Conservation (phyloP, 2,797 vertebrate genomes). For the Podarcis lilfordi region DNA sequence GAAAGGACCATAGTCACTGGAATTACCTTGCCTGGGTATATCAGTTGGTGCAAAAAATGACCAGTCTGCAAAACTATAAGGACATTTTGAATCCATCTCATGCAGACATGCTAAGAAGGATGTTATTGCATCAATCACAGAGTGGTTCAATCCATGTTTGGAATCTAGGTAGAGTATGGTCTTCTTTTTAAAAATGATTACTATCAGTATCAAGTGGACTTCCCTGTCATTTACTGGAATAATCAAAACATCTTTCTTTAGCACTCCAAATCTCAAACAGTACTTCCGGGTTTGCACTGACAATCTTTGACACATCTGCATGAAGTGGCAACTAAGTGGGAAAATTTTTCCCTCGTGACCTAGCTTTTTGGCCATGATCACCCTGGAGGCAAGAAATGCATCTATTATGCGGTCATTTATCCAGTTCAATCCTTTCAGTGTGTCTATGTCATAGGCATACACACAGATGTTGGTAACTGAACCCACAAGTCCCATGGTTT, state of each 20-base stretch:
- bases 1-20: not conserved
- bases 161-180: not conserved
- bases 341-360: not conserved
- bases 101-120: not conserved
- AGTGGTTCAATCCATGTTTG: not conserved
- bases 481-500: no score
- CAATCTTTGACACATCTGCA: not conserved
- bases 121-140: not conserved
- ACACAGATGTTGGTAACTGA: not conserved
- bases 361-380: not conserved
- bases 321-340: not conserved
- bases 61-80: not conserved
- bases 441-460: not conserved
- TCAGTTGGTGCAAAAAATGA: not conserved
- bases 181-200: not conserved
- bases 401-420: not conserved
- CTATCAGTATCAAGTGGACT: not conserved
- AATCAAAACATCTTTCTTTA: not conserved
- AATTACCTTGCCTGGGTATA: not conserved
- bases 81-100: not conserved
- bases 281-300: not conserved
- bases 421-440: not conserved
- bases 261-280: not conserved
- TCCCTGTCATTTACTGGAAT: not conserved
- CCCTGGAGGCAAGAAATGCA: not conserved